These are phyloP conservation scores for Scaptomyza polygonia DNA, from an alignment of 2,888 invertebrate species.

Conservation along the genomic window DNA sequence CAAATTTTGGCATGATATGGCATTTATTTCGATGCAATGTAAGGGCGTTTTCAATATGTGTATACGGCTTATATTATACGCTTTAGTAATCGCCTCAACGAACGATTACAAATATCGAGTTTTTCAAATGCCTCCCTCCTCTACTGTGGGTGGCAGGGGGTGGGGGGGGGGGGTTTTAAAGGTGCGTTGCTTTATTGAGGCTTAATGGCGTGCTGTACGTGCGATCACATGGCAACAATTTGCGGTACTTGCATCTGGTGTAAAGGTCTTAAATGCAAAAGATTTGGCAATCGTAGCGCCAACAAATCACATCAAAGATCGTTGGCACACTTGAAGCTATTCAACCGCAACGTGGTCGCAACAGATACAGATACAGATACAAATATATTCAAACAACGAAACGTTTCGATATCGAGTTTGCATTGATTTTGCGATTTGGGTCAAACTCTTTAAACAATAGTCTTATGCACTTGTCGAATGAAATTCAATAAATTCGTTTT, in stretches of 20 bases:
- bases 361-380: constrained; percentile 40
- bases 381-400: constrained; percentile 31
- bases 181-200: constrained; percentile 38
- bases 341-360: constrained; percentile 77
- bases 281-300: constrained; percentile 71
- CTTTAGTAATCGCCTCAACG: constrained; percentile 64
- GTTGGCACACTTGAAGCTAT: constrained; percentile 67
- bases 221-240: constrained; percentile 63
- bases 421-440: constrained; percentile 66
- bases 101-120: constrained; percentile 63
- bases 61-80: constrained; percentile 3
- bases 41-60: constrained; percentile 49
- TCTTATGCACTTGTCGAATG: constrained; percentile 57
- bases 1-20: constrained; percentile 34
- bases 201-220: constrained; percentile 49
- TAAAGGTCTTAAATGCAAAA: constrained; percentile 72
- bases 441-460: constrained; percentile 65
- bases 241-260: constrained; percentile 56
- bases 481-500: constrained; percentile 45
- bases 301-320: constrained; percentile 68
- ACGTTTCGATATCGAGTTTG: constrained; percentile 37
- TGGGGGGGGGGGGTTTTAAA: no score
- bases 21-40: constrained; percentile 36
- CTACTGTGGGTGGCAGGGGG: background rate
- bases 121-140: constrained; percentile 21